Percentiles rank a stretch among this genome's conserved stretches.
These are phyloP conservation scores for Cyphomyrus discorhynchus DNA, from an alignment of 2,113 vertebrate species.

Conservation along the genomic window DNA sequence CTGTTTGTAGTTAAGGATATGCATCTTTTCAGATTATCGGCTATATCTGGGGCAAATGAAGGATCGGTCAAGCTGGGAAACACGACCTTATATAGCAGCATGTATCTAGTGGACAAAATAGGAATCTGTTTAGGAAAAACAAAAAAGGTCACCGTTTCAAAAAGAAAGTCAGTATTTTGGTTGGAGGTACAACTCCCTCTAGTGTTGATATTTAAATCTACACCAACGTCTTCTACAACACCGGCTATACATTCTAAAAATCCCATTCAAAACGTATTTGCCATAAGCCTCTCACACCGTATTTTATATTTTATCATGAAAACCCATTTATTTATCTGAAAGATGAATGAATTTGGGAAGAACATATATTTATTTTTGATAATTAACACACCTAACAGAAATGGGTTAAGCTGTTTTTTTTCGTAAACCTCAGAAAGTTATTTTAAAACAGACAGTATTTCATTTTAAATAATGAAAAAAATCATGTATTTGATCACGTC, in stretches of 20 bases:
- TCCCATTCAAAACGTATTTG: not conserved
- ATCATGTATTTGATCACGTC: not conserved
- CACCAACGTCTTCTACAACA: not conserved
- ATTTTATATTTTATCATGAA: not conserved
- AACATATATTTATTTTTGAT: not conserved
- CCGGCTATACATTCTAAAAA: not conserved
- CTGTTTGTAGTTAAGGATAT: not conserved
- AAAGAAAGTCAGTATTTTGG: not conserved
- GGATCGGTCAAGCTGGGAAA: not conserved
- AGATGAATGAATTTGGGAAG: not conserved
- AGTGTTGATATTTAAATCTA: not conserved
- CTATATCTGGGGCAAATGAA: not conserved
- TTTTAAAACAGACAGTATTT: not conserved
- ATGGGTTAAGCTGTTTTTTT: not conserved
- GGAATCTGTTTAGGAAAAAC: not conserved
- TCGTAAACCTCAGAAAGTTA: not conserved
- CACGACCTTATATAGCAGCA: not conserved
- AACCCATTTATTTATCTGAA: not conserved
- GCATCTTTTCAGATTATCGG: not conserved
- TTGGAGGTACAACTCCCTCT: not conserved
- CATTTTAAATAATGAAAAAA: not conserved
- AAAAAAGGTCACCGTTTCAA: not conserved
- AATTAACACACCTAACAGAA: not conserved
- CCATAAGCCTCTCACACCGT: not conserved
- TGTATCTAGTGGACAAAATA: not conserved